Evolutionary conservation across 2,888 invertebrate genomes (phyloP), one percentile per base, ranked within the genome.

Genomic region (Odontocerum albicorne): DNA sequence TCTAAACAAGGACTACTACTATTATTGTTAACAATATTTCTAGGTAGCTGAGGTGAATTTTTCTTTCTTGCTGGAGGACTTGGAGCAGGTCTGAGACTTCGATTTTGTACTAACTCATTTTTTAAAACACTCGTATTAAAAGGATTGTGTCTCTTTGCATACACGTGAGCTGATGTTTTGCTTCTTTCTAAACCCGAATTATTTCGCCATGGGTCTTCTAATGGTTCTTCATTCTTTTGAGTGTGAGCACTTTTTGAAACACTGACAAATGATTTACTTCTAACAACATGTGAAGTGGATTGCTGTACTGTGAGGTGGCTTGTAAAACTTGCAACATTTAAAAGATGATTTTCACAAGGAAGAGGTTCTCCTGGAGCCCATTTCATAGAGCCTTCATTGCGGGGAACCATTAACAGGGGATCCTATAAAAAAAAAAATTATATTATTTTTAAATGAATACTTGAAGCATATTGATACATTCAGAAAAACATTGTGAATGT

Each of bases 361-460:
- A 74, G 74, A 1, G 77, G 76, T 49, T 74, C 68, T 1, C 75
- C 64, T 0, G 77, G 77, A 8, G 74, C 79, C 76, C 73, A 79
- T 54, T 73, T 64, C 64, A 74, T 77, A 6, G 78, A 77, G 13
- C 83, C 84, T 61, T 80, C 79, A 68, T 84, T 84, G 60, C 83
- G 72, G 7, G 83, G 84, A 62, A 81, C 82, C 67, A 83, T 69
- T 33, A 84, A 67, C 8, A 84, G 68, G 1, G 84, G 84, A 67
- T 84, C 78, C 78, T 78, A 66, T n/a, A 68, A 66, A 12, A 19
- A 39, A 22, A 51, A n/a, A 38, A n/a, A n/a, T n/a, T n/a, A n/a
- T n/a, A n/a, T n/a, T n/a, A n/a, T n/a, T n/a, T n/a, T n/a, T n/a
- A n/a, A n/a, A n/a, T n/a, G n/a, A n/a, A n/a, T n/a, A 4, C 16